Evolutionary conservation across 2,888 invertebrate species (phyloP).

Genomic region (Conchocele bisecta): DNA sequence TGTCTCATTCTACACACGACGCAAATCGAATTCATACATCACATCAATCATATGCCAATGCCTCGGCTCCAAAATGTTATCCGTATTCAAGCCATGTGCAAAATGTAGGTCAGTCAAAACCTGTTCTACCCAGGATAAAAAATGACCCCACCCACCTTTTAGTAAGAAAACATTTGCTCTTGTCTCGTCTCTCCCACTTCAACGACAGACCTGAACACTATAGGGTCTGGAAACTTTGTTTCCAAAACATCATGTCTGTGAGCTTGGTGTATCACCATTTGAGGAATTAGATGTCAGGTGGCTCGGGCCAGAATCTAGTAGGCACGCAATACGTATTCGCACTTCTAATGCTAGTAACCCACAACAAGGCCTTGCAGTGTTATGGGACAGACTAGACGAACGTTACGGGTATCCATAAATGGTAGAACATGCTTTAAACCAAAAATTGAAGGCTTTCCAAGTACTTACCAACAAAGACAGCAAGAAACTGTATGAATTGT

Average conservation of each 20-base stretch:
- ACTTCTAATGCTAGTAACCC: slow-evolving; percentile 16
- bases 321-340: slow-evolving; percentile 32
- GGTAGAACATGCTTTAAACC: neutral
- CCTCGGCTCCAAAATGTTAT: too few relatives aligned
- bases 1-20: too few relatives aligned
- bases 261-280: slow-evolving; percentile 18
- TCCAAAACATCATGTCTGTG: slow-evolving; percentile 29
- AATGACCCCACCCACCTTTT: slow-evolving; percentile 33
- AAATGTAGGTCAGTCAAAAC: too few relatives aligned
- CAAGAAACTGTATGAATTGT: slow-evolving; percentile 14
- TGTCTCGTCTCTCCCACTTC: slow-evolving; percentile 37
- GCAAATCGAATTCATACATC: too few relatives aligned
- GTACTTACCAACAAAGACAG: neutral
- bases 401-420: slow-evolving; percentile 32
- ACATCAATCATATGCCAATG: too few relatives aligned
- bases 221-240: slow-evolving; percentile 41
- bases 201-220: slow-evolving; percentile 47
- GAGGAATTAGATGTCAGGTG: slow-evolving; percentile 48
- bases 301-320: slow-evolving; percentile 20
- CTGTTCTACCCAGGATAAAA: too few relatives aligned
- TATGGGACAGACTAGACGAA: slow-evolving; percentile 34
- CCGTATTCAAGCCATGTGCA: too few relatives aligned
- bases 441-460: slow-evolving; percentile 16
- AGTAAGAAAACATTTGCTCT: slow-evolving; percentile 34
- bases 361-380: slow-evolving; percentile 1